Base-by-base conservation (phyloP, 1,140 invertebrate species). In the Cyphomyrmex costatus region DNA sequence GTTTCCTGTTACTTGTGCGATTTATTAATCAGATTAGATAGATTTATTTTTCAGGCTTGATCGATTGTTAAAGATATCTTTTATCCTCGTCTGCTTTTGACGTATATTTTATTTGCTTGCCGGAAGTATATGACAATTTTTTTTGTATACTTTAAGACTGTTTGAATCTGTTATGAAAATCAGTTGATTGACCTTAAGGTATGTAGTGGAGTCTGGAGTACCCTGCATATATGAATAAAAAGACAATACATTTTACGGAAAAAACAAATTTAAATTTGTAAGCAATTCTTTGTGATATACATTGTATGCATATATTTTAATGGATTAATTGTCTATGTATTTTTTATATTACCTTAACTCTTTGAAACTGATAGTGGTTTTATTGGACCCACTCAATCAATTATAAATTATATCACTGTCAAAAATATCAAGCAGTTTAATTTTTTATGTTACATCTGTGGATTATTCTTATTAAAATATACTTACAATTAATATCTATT, bases 51-150 rank as follows among this genome's bases (percentile, higher is more conserved):
- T 61, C 53, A 7, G 68, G 68, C 79, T 73, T 8, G 42, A 74
- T 83, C 42, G 79, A 83, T 83, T 53, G 36, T 60, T 24, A 46
- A 83, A 33, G 68, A 83, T 83, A 83, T 4, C 36, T 83, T 83
- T 83, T 83, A 83, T 83, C 19, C 56, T 36, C 66, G 14, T 16
- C 3, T 83, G 14, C 0, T 33, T 68, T 36, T 6, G 1, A 56
- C 21, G 0, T 61, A 56, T 0, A 33, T 51, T 51, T 49, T 3
- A 51, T 14, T 56, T 70, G 3, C 14, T 68, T 56, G 8, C 6
- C 5, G 19, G 3, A 12, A 68, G 16, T 68, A 27, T 21, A 6
- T 49, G 6, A 61, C 6, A 61, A 46, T 27, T n/a, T 10, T 7
- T 53, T 68, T 16, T 2, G 7, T 16, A 14, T 63, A 79, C 24